Base-by-base conservation (phyloP, 2,888 invertebrate genomes). In the Paralinhomoeus sp. region DNA sequence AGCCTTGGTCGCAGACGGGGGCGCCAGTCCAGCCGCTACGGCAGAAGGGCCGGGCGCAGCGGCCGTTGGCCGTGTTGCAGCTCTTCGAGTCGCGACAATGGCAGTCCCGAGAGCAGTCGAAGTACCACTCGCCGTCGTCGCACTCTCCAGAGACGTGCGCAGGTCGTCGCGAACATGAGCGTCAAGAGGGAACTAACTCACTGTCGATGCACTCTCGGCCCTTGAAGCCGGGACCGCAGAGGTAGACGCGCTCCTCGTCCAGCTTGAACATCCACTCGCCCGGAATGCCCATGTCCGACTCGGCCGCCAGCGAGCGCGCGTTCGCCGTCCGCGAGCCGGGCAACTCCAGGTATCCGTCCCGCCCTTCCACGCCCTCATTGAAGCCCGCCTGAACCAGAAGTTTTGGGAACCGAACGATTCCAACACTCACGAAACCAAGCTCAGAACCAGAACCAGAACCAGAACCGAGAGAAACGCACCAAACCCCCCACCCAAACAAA, bases 271-370 rank as follows among this genome's bases (percentile, higher is more conserved):
- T 41, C 60, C 60, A 60, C 45, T 60, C 60, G 35, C 60, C 61
- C 5, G 61, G 61, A 37, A 61, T 62, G 33, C 61, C 61, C 33
- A 62, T 62, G 46, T 61, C 60, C 22, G 54, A 54, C 42, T 56
- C 54, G 43, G 62, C 58, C 2, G 55, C 50, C 18, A 61, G 44
- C 24, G 41, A 45, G 18, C 52, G 41, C 0, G 56, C 54, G 20
- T 55, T 52, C 1, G 51, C 40, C 5, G 55, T 57, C 1, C 56
- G 58, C 9, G 60, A 58, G 34, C 58, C 58, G 9, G 61, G 60
- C 34, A 61, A 49, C 17, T 51, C 50, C 44, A 53, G 57, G 31
- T 47, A 41, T 17, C 50, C 47, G 31, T 38, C 42, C n/a, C n/a
- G n/a, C 5, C 20, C 18, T n/a, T 40, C 31, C 13, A 38, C 46